Percentiles rank a stretch among this genome's conserved stretches.
phyloP scores from a whole-genome alignment of 1,140 invertebrate genomes.

The Bombus superbus region DNA sequence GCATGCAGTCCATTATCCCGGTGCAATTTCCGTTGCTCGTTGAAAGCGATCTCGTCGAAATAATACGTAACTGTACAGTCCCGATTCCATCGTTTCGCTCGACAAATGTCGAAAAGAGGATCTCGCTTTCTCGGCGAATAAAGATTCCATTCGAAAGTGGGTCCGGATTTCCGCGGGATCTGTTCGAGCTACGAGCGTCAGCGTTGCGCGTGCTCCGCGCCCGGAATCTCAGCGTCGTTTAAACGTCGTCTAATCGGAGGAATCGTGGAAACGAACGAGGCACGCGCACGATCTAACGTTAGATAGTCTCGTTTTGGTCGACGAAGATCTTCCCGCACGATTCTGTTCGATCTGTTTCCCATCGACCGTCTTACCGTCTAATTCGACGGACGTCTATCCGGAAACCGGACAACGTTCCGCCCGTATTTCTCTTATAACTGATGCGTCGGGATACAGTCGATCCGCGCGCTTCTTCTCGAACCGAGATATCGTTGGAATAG shows the following conservation, averaged over 20 bases:
- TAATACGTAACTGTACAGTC: neutral
- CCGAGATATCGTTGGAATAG: no score
- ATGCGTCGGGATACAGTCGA: neutral
- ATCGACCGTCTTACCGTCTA: constrained; percentile 29
- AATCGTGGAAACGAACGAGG: neutral
- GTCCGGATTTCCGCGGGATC: neutral
- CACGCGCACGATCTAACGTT: constrained; percentile 12
- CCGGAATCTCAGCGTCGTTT: neutral
- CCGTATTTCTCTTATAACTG: neutral
- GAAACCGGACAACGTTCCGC: constrained; percentile 2
- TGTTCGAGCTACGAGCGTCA: neutral
- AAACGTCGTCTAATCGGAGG: constrained; percentile 9
- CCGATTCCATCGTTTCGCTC: neutral
- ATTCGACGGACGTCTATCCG: constrained; percentile 23
- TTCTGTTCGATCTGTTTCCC: constrained; percentile 9
- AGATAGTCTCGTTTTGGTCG: constrained; percentile 13
- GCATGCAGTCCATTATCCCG: neutral
- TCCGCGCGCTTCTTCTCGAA: no score
- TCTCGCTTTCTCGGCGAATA: neutral
- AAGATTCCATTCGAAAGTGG: neutral
- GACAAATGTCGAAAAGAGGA: constrained; percentile 13
- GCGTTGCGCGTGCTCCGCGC: neutral
- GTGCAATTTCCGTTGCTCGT: neutral
- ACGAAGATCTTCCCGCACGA: constrained; percentile 42
- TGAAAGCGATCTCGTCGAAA: neutral